These are phyloP conservation scores for Rhogogaster chlorosoma DNA, from an alignment of 2,888 invertebrate genomes.

Conservation along the genomic window DNA sequence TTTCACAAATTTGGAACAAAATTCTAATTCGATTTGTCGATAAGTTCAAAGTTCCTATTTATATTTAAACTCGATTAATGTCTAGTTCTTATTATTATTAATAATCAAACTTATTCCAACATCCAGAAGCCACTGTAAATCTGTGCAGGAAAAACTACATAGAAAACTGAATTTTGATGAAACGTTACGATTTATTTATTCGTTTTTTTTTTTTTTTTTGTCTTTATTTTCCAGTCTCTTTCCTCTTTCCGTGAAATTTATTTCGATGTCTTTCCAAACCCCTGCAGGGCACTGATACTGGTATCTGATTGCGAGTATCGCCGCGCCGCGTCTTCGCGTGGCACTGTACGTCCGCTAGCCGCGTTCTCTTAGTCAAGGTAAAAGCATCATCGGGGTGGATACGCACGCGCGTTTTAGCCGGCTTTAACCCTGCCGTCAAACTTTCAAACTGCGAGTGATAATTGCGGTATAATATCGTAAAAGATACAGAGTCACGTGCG, in stretches of 20 bases:
- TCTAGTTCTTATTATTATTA: no score
- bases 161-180: no score
- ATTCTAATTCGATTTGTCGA: no score
- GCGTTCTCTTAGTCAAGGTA: not conserved
- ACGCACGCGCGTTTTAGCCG: conserved; percentile 31
- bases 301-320: not conserved
- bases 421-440: not conserved
- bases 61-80: no score
- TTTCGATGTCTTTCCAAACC: not conserved
- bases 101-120: no score
- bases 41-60: no score
- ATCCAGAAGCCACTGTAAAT: no score
- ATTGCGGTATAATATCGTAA: not conserved
- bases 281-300: not conserved
- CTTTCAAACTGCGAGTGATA: not conserved
- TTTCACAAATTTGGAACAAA: no score
- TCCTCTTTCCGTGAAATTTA: not conserved
- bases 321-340: conserved; percentile 46
- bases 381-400: not conserved
- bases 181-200: not conserved
- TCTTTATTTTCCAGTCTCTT: not conserved
- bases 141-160: no score
- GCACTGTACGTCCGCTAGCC: conserved; percentile 1
- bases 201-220: not conserved
- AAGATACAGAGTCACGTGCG: not conserved